These are phyloP conservation scores for Therioaphis trifolii DNA, from an alignment of 2,888 invertebrate genomes.

Conservation along the genomic window DNA sequence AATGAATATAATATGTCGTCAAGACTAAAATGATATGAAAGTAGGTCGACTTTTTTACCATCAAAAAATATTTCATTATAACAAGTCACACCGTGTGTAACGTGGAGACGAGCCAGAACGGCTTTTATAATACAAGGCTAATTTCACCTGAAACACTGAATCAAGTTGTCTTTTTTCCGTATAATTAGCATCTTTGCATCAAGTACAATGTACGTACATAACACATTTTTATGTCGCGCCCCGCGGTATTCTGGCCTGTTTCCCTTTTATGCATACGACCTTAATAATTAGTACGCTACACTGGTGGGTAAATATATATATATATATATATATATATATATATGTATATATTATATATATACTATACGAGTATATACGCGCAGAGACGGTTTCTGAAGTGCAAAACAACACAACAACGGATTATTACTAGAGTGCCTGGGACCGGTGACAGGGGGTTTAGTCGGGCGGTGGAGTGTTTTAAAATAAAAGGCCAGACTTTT, in stretches of 20 bases:
- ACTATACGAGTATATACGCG: background rate
- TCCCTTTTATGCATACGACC: constrained; percentile 41
- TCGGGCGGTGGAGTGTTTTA: constrained; percentile 35
- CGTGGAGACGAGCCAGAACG: background rate
- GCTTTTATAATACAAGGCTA: constrained; percentile 17
- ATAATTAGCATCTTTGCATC: constrained; percentile 58
- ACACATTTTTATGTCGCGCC: constrained; percentile 21
- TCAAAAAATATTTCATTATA: no score
- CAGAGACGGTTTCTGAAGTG: constrained; percentile 42
- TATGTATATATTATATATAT: background rate
- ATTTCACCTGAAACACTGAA: constrained; percentile 20
- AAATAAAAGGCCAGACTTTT: constrained; percentile 56
- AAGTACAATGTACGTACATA: constrained; percentile 1
- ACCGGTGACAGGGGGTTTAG: background rate
- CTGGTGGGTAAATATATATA: background rate
- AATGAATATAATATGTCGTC: no score
- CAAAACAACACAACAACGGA: constrained; percentile 45
- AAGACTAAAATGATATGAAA: no score
- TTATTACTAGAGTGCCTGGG: constrained; percentile 26
- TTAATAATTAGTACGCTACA: constrained; percentile 54
- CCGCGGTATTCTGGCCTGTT: constrained; percentile 13
- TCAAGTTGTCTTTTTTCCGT: constrained; percentile 18
- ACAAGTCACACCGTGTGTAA: no score
- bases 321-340: background rate
- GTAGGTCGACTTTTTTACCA: no score